A percentile compares a stretch with the other conserved stretches of the same genome.
Conservation (phyloP, 2,888 invertebrate genomes). For the Colostygia pectinataria region DNA sequence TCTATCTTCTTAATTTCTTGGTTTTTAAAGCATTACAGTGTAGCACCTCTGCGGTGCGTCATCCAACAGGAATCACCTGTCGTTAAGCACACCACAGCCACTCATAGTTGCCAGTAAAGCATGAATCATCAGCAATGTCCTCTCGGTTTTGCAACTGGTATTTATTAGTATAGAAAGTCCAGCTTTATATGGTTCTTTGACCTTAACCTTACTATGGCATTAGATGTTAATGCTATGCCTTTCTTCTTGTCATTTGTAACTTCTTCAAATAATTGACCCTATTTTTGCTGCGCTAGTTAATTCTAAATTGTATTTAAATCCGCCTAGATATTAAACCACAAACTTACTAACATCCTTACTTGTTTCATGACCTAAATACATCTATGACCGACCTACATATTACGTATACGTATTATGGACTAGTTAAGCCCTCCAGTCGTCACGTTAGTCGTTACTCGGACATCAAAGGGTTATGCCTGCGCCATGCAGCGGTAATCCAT, state of each 20-base stretch:
- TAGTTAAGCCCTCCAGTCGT: slow-evolving; percentile 1
- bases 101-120: slow-evolving; percentile 32
- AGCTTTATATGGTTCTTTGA: neutral
- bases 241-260: no score
- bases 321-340: no score
- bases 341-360: no score
- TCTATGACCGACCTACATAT: neutral
- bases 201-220: neutral
- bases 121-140: slow-evolving; percentile 42
- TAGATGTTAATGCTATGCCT: no score
- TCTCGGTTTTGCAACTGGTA: slow-evolving; percentile 6
- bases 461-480: slow-evolving; percentile 3
- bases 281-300: no score
- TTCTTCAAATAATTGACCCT: no score
- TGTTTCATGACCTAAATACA: neutral
- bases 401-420: slow-evolving; percentile 1
- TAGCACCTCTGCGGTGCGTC: slow-evolving; percentile 39
- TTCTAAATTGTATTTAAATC: no score
- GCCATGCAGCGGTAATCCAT: slow-evolving; percentile 2
- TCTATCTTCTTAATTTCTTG: neutral
- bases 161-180: neutral
- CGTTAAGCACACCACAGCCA: slow-evolving; percentile 30
- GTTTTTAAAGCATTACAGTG: slow-evolving; percentile 16
- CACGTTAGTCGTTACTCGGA: neutral
- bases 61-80: slow-evolving; percentile 40